These are phyloP conservation scores for Lasioglossum leucozonium DNA, from an alignment of 2,888 invertebrate genomes.

Conservation along the genomic window DNA sequence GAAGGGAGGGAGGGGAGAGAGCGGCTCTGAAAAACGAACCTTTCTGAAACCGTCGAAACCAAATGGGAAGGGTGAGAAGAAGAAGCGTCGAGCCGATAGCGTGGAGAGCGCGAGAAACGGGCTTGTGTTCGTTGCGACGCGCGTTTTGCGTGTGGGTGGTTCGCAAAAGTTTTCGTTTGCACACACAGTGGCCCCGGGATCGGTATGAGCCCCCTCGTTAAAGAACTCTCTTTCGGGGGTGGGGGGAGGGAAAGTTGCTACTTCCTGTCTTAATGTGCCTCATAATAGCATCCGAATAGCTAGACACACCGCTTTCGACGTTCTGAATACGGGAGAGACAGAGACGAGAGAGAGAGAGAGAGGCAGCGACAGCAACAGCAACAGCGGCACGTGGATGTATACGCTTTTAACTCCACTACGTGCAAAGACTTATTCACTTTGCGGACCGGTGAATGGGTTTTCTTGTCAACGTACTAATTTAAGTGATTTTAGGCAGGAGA, in stretches of 20 bases:
- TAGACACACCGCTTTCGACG: constrained; percentile 25
- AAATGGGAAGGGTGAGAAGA: constrained; percentile 46
- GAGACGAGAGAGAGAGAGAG: too few species aligned
- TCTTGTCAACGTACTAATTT: constrained; percentile 16
- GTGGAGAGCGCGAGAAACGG: constrained; percentile 18
- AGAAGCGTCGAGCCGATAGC: constrained; percentile 47
- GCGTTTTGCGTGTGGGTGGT: constrained; percentile 63
- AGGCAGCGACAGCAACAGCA: background rate
- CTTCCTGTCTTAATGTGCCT: constrained; percentile 54
- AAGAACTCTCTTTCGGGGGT: constrained; percentile 52
- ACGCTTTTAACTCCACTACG: background rate
- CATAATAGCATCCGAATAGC: constrained; percentile 36
- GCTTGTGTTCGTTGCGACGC: constrained; percentile 39
- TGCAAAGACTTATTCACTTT: background rate
- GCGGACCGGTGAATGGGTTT: constrained; percentile 4
- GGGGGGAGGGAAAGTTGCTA: constrained; percentile 46
- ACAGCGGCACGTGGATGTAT: constrained; percentile 15
- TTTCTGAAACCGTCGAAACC: constrained; percentile 60
- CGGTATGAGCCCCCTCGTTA: constrained; percentile 61
- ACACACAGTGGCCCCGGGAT: constrained; percentile 30
- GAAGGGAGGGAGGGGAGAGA: constrained; percentile 39
- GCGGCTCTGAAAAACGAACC: constrained; percentile 61
- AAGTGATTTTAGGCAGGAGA: constrained; percentile 38
- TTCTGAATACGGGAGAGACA: background rate
- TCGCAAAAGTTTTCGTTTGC: constrained; percentile 64